These are phyloP conservation scores for Oxyura jamaicensis DNA, from an alignment of 2,113 vertebrate genomes.

Conservation along the genomic window DNA sequence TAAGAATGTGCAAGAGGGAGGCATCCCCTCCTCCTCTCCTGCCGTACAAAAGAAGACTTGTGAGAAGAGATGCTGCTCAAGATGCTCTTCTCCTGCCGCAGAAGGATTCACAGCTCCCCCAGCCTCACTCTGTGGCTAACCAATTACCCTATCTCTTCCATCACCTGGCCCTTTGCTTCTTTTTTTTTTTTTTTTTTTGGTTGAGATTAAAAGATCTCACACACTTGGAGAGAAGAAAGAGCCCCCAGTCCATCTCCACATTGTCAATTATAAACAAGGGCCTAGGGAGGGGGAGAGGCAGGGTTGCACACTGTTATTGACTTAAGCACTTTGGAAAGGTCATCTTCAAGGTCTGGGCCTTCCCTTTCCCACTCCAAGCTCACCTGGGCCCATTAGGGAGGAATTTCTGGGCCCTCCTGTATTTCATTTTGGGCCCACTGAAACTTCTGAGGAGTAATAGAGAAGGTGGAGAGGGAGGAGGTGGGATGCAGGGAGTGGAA, in stretches of 20 bases:
- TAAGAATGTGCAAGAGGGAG: constrained; percentile 1
- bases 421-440: constrained; percentile 49
- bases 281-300: not conserved
- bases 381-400: constrained; percentile 73
- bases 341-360: constrained; percentile 58
- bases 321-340: constrained; percentile 61
- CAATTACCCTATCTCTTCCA: not conserved
- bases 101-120: not conserved
- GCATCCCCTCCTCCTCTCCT: not conserved
- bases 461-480: constrained; percentile 30
- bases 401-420: constrained; percentile 46
- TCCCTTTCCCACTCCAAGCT: constrained; percentile 32
- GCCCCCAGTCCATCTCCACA: constrained; percentile 51
- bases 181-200: not conserved
- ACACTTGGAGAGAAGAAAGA: constrained; percentile 33
- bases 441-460: constrained; percentile 53
- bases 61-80: not conserved
- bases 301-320: constrained; percentile 52
- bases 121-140: not conserved
- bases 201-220: constrained; percentile 53
- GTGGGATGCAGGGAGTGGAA: not conserved
- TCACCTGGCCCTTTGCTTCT: not conserved
- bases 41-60: not conserved
- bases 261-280: constrained; percentile 52
- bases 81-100: fast-evolving